A percentile compares a stretch with the other conserved stretches of the same genome.
These are phyloP conservation scores for Neosilurus mollespiculum DNA, from an alignment of 2,797 vertebrate genomes.

Conservation along the genomic window DNA sequence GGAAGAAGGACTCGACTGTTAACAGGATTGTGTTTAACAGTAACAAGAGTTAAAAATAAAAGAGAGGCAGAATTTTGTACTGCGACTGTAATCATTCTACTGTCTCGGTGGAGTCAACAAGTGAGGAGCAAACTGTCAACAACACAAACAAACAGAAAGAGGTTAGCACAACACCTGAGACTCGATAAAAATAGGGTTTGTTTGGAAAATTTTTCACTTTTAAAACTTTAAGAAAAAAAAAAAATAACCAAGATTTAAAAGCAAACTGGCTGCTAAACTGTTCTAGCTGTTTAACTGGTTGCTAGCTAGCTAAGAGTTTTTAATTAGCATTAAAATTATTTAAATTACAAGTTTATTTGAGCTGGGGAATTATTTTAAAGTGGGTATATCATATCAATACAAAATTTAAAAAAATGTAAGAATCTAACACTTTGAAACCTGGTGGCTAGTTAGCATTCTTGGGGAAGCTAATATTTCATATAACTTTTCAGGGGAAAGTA, in stretches of 20 bases:
- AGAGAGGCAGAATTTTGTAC: not conserved
- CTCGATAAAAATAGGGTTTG: too few species aligned
- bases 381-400: not conserved
- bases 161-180: constrained; percentile 7
- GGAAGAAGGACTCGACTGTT: not conserved
- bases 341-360: not conserved
- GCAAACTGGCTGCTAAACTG: not conserved
- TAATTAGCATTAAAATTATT: not conserved
- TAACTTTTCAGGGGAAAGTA: not conserved
- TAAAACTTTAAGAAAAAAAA: not conserved
- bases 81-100: not conserved
- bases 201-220: not conserved
- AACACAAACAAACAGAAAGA: constrained; percentile 9
- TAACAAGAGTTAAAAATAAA: not conserved
- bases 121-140: constrained; percentile 6
- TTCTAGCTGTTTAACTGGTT: not conserved
- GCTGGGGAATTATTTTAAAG: not conserved
- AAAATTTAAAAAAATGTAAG: not conserved
- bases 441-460: not conserved
- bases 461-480: not conserved
- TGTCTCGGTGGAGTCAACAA: constrained; percentile 5
- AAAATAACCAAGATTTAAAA: not conserved
- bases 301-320: not conserved
- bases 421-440: not conserved
- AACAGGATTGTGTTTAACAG: not conserved